These are phyloP conservation scores for Loripinus fragilis DNA, from an alignment of 2,888 invertebrate genomes.

Conservation along the genomic window DNA sequence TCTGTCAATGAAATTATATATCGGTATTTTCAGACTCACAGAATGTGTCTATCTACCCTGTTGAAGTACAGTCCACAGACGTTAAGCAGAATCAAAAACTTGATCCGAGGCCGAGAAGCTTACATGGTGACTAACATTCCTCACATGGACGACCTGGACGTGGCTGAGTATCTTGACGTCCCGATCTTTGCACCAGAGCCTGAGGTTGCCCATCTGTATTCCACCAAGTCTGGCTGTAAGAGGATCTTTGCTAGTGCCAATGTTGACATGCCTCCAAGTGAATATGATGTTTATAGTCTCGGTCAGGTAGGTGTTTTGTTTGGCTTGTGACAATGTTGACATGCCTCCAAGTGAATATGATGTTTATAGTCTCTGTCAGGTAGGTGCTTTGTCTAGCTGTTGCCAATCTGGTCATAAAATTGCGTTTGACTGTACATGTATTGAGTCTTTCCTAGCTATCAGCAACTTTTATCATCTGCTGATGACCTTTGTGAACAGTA, in stretches of 20 bases:
- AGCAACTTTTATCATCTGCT: no score
- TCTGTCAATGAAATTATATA: no score
- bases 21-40: conserved; percentile 80
- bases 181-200: conserved; percentile 82
- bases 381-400: conserved; percentile 50
- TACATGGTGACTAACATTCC: conserved; percentile 82
- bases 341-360: conserved; percentile 83
- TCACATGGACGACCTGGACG: conserved; percentile 81
- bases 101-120: conserved; percentile 81
- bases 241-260: conserved; percentile 81
- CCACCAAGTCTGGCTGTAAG: conserved; percentile 83
- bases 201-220: conserved; percentile 81
- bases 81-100: conserved; percentile 78
- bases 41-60: conserved; percentile 82
- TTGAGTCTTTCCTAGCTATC: no score
- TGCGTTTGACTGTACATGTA: no score
- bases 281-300: conserved; percentile 82
- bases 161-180: conserved; percentile 80
- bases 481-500: no score
- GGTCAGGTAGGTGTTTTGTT: conserved; percentile 76
- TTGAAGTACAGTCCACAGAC: conserved; percentile 83
- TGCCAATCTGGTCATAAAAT: conserved; percentile 54
- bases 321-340: conserved; percentile 27
- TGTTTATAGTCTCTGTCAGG: conserved; percentile 82
- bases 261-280: conserved; percentile 81